phyloP scores from a whole-genome alignment of 1,140 invertebrate species.

The Euborellia annulipes region DNA sequence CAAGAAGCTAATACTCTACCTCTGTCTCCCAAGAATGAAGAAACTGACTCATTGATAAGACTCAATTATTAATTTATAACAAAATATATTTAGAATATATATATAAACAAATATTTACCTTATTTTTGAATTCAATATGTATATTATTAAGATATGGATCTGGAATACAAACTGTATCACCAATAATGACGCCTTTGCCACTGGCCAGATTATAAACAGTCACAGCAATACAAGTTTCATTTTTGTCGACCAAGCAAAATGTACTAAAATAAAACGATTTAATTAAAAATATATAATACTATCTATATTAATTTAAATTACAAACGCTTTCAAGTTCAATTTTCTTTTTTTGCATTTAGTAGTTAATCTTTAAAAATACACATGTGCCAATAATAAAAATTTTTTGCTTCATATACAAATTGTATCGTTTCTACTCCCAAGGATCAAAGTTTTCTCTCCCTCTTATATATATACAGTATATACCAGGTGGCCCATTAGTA shows the following conservation, averaged over 20 bases:
- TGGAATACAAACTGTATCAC: constrained; percentile 65
- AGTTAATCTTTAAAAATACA: background rate
- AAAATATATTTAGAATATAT: too few species aligned
- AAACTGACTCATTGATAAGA: too few species aligned
- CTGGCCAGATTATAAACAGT: constrained; percentile 70
- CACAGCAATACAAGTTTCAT: constrained; percentile 51
- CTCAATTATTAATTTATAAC: too few species aligned
- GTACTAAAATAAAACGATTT: constrained; percentile 55
- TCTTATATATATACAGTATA: too few species aligned
- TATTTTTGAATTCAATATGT: constrained; percentile 38
- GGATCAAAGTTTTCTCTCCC: too few species aligned
- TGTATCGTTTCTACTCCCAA: too few species aligned
- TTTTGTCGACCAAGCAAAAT: constrained; percentile 62
- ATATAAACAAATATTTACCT: constrained; percentile 29
- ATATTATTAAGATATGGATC: constrained; percentile 53
- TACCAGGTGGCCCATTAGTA: too few species aligned
- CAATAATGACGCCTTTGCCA: constrained; percentile 66
- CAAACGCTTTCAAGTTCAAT: too few species aligned
- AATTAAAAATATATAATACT: constrained; percentile 6
- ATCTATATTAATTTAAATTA: background rate
- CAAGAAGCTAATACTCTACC: too few species aligned
- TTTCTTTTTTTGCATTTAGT: too few species aligned
- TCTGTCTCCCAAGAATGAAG: too few species aligned
- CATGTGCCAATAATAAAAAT: constrained; percentile 3
- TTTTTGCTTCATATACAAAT: too few species aligned